Evolutionary conservation across 2,797 vertebrate genomes (phyloP).

Genomic region (Mareca penelope): DNA sequence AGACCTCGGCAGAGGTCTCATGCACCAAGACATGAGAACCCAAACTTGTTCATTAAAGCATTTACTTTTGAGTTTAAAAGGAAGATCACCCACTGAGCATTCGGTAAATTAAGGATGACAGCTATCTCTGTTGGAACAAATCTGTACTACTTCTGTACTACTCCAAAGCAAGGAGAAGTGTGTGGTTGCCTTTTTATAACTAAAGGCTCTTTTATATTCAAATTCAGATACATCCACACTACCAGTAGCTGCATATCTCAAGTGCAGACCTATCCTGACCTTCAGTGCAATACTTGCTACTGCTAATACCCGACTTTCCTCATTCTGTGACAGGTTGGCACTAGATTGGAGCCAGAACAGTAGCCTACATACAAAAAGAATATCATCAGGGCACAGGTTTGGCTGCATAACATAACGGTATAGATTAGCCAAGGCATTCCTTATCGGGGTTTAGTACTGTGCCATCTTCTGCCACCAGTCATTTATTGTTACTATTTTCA

Average conservation of each 20-base stretch:
- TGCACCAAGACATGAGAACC: not conserved
- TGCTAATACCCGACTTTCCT: not conserved
- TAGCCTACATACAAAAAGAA: not conserved
- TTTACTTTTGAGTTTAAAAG: not conserved
- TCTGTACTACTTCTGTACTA: not conserved
- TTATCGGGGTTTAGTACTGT: not conserved
- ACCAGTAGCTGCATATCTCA: not conserved
- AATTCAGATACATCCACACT: not conserved
- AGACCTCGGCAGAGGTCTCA: not conserved
- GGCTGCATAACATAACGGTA: rapidly evolving
- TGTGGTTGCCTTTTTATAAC: not conserved
- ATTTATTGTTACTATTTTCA: not conserved
- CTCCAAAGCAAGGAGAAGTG: not conserved
- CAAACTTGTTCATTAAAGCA: not conserved
- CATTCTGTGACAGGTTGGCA: not conserved
- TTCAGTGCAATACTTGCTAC: not conserved
- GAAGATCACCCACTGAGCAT: not conserved
- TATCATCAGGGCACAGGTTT: not conserved
- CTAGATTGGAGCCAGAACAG: not conserved
- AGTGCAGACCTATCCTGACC: not conserved
- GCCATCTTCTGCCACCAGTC: not conserved
- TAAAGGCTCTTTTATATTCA: not conserved
- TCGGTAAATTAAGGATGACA: not conserved
- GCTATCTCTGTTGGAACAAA: not conserved
- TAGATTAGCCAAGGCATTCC: not conserved